A percentile compares a stretch with the other conserved stretches of the same genome.
These are phyloP conservation scores for Cantharis rufa DNA, from an alignment of 2,888 invertebrate species.

Conservation along the genomic window DNA sequence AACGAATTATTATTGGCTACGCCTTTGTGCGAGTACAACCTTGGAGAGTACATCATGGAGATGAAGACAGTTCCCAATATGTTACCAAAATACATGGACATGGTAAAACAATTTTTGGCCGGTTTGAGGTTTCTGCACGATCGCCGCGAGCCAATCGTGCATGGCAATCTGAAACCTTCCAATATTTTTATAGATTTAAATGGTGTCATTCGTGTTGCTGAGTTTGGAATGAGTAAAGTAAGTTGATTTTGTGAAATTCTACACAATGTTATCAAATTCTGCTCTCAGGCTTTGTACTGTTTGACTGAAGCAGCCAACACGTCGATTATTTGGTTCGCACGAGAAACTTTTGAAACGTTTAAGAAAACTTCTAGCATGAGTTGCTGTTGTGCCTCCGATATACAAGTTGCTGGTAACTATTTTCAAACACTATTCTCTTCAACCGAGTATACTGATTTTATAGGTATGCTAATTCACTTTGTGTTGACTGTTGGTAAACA, in stretches of 20 bases:
- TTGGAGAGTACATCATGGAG: constrained; percentile 50
- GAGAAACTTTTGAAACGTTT: constrained; percentile 47
- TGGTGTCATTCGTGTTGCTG: constrained; percentile 51
- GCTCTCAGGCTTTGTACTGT: constrained; percentile 47
- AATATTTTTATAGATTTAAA: constrained; percentile 53
- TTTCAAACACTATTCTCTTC: neutral
- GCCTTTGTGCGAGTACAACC: constrained; percentile 52
- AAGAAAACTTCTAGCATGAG: constrained; percentile 38
- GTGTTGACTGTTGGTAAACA: constrained; percentile 52
- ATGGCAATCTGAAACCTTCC: constrained; percentile 56
- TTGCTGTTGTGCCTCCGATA: constrained; percentile 51
- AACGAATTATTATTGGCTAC: constrained; percentile 49
- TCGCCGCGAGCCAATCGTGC: constrained; percentile 48
- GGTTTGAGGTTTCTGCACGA: constrained; percentile 51
- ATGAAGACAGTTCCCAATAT: constrained; percentile 41
- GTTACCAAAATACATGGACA: constrained; percentile 39
- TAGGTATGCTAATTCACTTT: constrained; percentile 53
- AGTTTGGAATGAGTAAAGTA: constrained; percentile 55
- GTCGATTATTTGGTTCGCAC: constrained; percentile 54
- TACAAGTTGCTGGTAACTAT: constrained; percentile 50
- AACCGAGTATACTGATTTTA: neutral
- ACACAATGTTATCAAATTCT: neutral
- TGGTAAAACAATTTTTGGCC: constrained; percentile 44
- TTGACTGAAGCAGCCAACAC: constrained; percentile 48
- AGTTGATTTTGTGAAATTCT: neutral